Evolutionary conservation across 2,113 vertebrate genomes (phyloP), one percentile per base, ranked within the genome.

Genomic region (Symphodus melops): DNA sequence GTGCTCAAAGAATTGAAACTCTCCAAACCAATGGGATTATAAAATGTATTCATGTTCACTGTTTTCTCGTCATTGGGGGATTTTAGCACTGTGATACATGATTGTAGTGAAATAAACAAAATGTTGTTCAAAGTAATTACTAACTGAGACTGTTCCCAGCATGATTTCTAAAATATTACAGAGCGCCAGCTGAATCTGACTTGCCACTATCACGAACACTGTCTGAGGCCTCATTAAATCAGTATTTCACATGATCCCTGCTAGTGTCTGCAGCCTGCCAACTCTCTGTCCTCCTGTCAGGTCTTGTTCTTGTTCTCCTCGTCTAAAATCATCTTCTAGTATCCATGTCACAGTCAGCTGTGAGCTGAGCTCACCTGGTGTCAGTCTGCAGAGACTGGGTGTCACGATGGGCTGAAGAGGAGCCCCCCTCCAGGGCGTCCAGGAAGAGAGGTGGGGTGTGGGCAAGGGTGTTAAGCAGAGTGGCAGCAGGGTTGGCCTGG

Each of bases 371-470:
- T 89, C 65, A 95, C 83, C 92, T 95, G 79, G 92, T 84, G 84
- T 95, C 93, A 4, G 76, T 89, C 72, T 94, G 95, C 72, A 93
- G 13, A 92, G 94, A 3, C 46, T 92, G 84, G 10, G 86, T 86
- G 53, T 92, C 89, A 68, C 86, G 86, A 20, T 85, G 69, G 55
- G 88, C 61, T 56, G 92, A 75, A 75, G 87, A 77, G 69, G 82
- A 81, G 62, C 81, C 56, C 1, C 75, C 86, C 74, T 88, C 89
- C 12, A 93, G 70, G 3, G 83, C n/a, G 7, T 96, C 95, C 83
- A 95, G 72, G 78, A 94, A 70, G 67, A 95, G 66, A 1, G 96
- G 93, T 28, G 82, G 84, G 2, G 88, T 89, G 64, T 85, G 85
- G 66, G 83, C 75, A 25, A 84, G 82, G 21, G 78, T 84, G 86